A percentile compares a stretch with the other conserved stretches of the same genome.
Conservation (phyloP, 2,888 invertebrate genomes). For the Cheilosia soror region DNA sequence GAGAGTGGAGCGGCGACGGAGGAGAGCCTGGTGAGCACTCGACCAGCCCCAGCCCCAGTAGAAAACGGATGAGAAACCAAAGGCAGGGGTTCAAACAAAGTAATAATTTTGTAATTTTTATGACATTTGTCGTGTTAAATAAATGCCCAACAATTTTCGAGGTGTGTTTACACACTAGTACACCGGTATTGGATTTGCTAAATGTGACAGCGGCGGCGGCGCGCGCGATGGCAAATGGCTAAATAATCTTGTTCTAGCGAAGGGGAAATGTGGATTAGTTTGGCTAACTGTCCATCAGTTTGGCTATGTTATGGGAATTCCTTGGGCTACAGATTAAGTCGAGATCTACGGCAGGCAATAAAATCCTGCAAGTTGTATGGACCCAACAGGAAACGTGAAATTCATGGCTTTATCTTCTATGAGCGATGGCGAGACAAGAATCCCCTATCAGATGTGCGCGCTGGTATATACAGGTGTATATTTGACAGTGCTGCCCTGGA, state of each 20-base stretch:
- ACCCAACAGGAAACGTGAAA: constrained; percentile 40
- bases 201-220: constrained; percentile 59
- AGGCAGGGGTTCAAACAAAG: constrained; percentile 71
- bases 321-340: constrained; percentile 34
- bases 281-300: constrained; percentile 67
- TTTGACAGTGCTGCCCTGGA: constrained; percentile 8
- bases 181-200: constrained; percentile 50
- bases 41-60: constrained; percentile 43
- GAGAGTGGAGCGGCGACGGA: constrained; percentile 7
- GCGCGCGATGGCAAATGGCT: constrained; percentile 26
- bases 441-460: constrained; percentile 1
- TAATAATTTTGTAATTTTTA: constrained; percentile 74
- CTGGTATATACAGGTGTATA: neutral
- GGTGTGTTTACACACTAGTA: constrained; percentile 65
- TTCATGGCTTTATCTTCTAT: constrained; percentile 38
- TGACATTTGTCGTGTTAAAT: constrained; percentile 72
- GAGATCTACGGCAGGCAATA: constrained; percentile 57
- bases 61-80: constrained; percentile 63
- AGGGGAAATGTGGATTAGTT: constrained; percentile 65
- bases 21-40: neutral
- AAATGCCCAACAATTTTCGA: constrained; percentile 69
- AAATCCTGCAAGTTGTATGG: constrained; percentile 36
- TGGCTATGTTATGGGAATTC: constrained; percentile 62
- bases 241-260: constrained; percentile 49
- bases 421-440: constrained; percentile 48